Evolutionary conservation across 2,113 vertebrate species (phyloP), one percentile per base, ranked within the genome.

Genomic region (Phyllostomus hastatus): DNA sequence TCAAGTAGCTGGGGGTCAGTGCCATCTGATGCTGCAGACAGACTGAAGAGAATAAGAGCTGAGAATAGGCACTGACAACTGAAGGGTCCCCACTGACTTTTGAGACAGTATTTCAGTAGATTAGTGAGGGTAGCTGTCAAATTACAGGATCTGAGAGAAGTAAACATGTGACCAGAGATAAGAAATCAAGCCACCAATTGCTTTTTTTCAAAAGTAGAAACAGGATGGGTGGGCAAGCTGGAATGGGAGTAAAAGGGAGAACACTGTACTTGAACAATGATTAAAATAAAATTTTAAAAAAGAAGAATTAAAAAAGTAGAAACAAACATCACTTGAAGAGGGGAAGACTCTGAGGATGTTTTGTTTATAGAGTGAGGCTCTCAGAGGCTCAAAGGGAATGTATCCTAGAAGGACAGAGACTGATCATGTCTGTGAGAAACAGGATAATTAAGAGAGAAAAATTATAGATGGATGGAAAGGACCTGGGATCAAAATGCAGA

Each of bases 1-100:
- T 43, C 24, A 1, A 17, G 26, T 8, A 7, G 16, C 16, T 22
- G 24, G 2, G 12, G 67, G 10, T 72, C 91, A 20, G 33, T 1
- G 54, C 5, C 24, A 12, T n/a, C 54, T 12, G 33, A 52, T 0
- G 3, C 20, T 43, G 11, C 7, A 10, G 43, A 80, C 43, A 20
- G 7, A 19, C 1, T 1, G 20, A 38, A 43, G 31, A 61, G 6
- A 12, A 10, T 8, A 7, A 4, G n/a, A n/a, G 67, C 10, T 17
- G n/a, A 43, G 24, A 11, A 12, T 0, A 52, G 59, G 33, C n/a
- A 33, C 2, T 33, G 48, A 57, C 2, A 7, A 22, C 6, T 0
- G 10, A 64, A 4, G 33, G 9, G 35, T 5, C 46, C 26, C 4
- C 1, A 0, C 26, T 12, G 4, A 46, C 80, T n/a, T 80, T 6